phyloP scores from a whole-genome alignment of 2,113 vertebrate genomes.

The Brachypteracias leptosomus region DNA sequence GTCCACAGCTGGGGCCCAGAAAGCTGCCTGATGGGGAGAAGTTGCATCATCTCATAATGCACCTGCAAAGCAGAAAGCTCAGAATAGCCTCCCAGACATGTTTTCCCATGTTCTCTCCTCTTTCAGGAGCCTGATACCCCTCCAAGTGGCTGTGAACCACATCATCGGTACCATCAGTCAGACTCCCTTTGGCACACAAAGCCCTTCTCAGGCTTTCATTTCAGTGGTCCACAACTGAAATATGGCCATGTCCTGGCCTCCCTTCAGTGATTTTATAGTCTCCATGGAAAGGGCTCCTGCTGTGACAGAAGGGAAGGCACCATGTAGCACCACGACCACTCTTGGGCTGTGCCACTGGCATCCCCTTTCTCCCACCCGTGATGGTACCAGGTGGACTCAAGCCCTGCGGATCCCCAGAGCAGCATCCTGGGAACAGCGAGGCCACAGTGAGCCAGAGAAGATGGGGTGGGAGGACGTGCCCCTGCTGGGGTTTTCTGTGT shows the following conservation, averaged over 20 bases:
- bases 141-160: fast-evolving
- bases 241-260: not conserved
- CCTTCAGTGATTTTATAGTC: not conserved
- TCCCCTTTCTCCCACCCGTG: fast-evolving
- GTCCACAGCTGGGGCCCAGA: not conserved
- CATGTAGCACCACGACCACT: fast-evolving
- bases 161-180: not conserved
- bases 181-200: not conserved
- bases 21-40: not conserved
- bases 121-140: not conserved
- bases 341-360: too few species aligned
- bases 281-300: not conserved
- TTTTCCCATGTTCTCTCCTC: not conserved
- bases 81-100: fast-evolving
- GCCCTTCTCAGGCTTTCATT: not conserved
- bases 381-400: not conserved
- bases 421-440: not conserved
- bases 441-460: not conserved
- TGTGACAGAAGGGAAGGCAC: not conserved
- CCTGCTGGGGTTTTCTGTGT: not conserved
- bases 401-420: not conserved
- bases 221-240: not conserved
- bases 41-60: not conserved
- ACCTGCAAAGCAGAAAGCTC: not conserved
- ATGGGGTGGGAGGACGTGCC: not conserved